phyloP scores from a whole-genome alignment of 2,797 vertebrate genomes.

The Aldrovandia affinis region DNA sequence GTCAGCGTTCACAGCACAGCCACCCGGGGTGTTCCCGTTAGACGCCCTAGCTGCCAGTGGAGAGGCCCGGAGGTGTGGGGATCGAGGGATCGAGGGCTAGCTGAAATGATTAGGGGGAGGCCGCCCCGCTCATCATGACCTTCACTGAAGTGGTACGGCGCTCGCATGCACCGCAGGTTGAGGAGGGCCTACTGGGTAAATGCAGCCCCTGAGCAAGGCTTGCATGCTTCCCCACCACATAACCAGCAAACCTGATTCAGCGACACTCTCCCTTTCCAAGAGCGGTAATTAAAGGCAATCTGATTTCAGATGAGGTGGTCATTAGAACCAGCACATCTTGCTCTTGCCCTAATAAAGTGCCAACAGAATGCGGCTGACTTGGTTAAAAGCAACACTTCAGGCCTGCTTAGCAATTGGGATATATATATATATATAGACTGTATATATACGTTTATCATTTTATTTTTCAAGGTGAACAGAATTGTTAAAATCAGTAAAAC shows the following conservation, averaged over 20 bases:
- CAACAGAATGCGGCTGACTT: slow-evolving; percentile 65
- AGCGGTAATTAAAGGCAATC: slow-evolving; percentile 60
- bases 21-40: not conserved
- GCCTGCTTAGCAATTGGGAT: not conserved
- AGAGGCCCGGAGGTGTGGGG: not conserved
- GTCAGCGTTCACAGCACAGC: not conserved
- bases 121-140: not conserved
- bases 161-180: not conserved
- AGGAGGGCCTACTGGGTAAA: not conserved
- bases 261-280: slow-evolving; percentile 34
- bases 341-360: slow-evolving; percentile 62
- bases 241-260: not conserved
- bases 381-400: slow-evolving; percentile 11
- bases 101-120: not conserved
- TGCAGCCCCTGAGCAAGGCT: not conserved
- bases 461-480: too few species aligned
- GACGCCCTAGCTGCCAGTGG: not conserved
- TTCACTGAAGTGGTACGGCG: not conserved
- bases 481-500: not conserved
- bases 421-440: not conserved
- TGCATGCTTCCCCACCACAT: not conserved
- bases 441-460: too few species aligned
- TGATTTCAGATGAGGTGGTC: slow-evolving; percentile 65
- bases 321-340: slow-evolving; percentile 55
- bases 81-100: not conserved